These are phyloP conservation scores for Ciconia stormi DNA, from an alignment of 2,113 vertebrate genomes.

Conservation along the genomic window DNA sequence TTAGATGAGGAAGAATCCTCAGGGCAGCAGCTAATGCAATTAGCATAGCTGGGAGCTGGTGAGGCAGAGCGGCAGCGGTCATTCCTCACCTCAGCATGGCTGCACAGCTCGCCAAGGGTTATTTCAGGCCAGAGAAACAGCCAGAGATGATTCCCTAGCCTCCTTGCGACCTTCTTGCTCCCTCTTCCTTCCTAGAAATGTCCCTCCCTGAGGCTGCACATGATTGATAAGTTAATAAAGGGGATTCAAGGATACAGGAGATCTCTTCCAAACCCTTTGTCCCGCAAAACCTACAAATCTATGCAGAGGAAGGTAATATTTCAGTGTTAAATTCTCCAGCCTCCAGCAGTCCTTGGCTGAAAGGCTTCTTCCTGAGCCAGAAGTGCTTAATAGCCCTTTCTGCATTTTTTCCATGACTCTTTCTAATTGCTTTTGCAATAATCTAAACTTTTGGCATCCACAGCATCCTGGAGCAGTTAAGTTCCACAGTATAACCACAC, in stretches of 20 bases:
- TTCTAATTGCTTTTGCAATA: neutral
- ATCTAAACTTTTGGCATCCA: neutral
- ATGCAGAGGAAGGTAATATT: neutral
- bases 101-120: neutral
- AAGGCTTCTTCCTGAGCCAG: neutral
- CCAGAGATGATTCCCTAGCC: neutral
- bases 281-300: neutral
- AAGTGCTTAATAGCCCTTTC: neutral
- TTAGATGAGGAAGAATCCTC: neutral
- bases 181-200: neutral
- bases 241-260: neutral
- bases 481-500: neutral
- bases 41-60: neutral
- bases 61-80: neutral
- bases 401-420: neutral
- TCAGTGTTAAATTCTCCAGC: neutral
- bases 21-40: neutral
- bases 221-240: neutral
- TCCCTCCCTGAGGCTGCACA: neutral
- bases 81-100: neutral
- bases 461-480: neutral
- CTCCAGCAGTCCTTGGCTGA: neutral
- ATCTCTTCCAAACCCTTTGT: neutral
- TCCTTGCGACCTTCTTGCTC: fast-evolving
- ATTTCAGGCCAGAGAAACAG: neutral